Evolutionary conservation across 2,888 invertebrate genomes (phyloP).

Genomic region (Diarsia dahlii): DNA sequence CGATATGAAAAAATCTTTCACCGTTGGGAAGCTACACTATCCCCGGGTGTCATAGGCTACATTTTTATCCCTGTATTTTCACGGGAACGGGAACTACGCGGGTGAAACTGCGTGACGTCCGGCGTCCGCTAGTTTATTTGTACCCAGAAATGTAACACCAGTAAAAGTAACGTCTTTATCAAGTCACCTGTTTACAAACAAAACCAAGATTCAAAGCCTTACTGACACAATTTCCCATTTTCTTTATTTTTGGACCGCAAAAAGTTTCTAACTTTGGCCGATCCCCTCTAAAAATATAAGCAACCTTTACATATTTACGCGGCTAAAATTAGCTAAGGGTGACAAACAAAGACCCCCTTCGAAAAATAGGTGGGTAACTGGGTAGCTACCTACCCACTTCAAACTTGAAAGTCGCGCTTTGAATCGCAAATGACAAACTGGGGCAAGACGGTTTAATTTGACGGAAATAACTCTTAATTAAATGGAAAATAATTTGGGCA

Average conservation of each 20-base stretch:
- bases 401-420: slow-evolving; percentile 77
- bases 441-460: slow-evolving; percentile 81
- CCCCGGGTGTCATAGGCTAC: too few relatives aligned
- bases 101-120: too few relatives aligned
- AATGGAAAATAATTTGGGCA: slow-evolving; percentile 79
- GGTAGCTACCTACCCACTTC: slow-evolving; percentile 49
- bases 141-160: not conserved
- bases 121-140: not conserved
- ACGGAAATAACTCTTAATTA: slow-evolving; percentile 82
- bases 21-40: too few relatives aligned
- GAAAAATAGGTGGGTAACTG: slow-evolving; percentile 64
- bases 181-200: not conserved
- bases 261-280: slow-evolving; percentile 17
- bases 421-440: slow-evolving; percentile 83
- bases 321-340: slow-evolving; percentile 44
- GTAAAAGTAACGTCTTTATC: not conserved
- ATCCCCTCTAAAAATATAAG: slow-evolving; percentile 38
- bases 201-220: not conserved
- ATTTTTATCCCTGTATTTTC: too few relatives aligned
- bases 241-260: slow-evolving; percentile 12
- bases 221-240: slow-evolving; percentile 12
- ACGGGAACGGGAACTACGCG: too few relatives aligned
- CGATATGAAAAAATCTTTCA: too few relatives aligned
- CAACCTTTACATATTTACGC: slow-evolving; percentile 51
- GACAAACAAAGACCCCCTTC: slow-evolving; percentile 59